Percentiles rank a stretch among this genome's conserved stretches.
These are phyloP conservation scores for Aldabrachelys gigantea DNA, from an alignment of 2,113 vertebrate genomes.

Conservation along the genomic window DNA sequence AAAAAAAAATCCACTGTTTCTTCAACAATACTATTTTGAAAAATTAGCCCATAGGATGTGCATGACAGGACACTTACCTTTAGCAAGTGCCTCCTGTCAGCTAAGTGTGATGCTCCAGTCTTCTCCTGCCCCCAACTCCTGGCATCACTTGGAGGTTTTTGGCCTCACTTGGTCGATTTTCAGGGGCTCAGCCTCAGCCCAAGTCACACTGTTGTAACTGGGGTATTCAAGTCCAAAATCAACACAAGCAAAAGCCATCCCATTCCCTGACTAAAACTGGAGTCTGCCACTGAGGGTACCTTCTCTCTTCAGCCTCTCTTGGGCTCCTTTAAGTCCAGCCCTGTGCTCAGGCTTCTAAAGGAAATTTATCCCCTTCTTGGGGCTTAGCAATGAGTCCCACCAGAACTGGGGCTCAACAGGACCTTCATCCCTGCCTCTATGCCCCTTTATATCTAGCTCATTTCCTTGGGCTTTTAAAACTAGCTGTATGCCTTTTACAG, in stretches of 20 bases:
- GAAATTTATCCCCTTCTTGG: neutral
- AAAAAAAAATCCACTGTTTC: neutral
- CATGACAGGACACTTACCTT: too few relatives aligned
- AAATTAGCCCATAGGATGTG: neutral
- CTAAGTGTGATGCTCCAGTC: neutral
- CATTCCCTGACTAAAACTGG: neutral
- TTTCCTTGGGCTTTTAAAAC: too few relatives aligned
- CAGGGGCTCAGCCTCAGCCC: neutral
- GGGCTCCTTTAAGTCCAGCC: neutral
- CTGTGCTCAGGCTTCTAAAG: neutral
- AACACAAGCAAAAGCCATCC: neutral
- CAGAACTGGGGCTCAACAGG: neutral
- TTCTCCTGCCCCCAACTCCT: neutral
- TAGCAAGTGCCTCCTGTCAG: neutral
- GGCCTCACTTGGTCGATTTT: neutral
- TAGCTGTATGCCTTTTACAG: too few relatives aligned
- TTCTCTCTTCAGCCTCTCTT: neutral
- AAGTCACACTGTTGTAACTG: neutral
- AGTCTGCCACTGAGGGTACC: neutral
- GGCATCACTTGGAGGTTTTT: neutral
- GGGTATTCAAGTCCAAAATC: neutral
- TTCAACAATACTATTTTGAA: neutral
- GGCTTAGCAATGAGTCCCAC: neutral
- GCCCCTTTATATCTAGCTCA: neutral
- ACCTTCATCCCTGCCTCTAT: neutral